These are phyloP conservation scores for Bombus waltoni DNA, from an alignment of 1,140 invertebrate genomes.

Conservation along the genomic window DNA sequence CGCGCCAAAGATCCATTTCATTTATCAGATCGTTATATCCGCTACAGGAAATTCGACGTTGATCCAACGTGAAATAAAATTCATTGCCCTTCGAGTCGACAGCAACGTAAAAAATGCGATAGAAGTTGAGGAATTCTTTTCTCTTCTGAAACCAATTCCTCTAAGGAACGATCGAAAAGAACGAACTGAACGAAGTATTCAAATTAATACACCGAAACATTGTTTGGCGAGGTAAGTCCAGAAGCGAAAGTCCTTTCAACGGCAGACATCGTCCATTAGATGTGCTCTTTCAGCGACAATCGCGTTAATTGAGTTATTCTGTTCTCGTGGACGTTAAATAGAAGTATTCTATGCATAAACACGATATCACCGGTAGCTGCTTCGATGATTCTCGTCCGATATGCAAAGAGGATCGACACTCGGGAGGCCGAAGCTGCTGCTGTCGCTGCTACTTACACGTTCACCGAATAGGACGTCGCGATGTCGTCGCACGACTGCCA, in stretches of 20 bases:
- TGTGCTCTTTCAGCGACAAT: neutral
- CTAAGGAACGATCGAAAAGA: too few relatives aligned
- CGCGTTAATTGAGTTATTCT: constrained; percentile 16
- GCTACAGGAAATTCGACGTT: too few relatives aligned
- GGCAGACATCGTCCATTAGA: neutral
- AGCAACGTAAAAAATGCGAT: too few relatives aligned
- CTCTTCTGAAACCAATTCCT: too few relatives aligned
- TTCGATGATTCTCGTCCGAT: constrained; percentile 23
- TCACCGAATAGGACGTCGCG: neutral
- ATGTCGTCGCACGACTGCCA: neutral
- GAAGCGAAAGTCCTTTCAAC: too few relatives aligned
- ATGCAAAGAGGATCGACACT: constrained; percentile 39
- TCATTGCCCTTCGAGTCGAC: too few relatives aligned
- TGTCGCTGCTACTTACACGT: neutral
- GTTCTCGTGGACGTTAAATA: neutral
- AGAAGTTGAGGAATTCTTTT: too few relatives aligned
- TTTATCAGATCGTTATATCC: neutral
- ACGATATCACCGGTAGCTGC: neutral
- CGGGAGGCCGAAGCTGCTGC: neutral
- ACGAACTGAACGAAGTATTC: neutral
- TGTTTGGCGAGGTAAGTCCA: too few relatives aligned
- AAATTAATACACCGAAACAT: too few relatives aligned
- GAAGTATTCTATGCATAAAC: neutral
- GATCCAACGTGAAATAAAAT: too few relatives aligned
- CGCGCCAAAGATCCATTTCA: too few relatives aligned